Percentiles rank a stretch among this genome's conserved stretches.
phyloP scores from a whole-genome alignment of 2,797 vertebrate species.

The Telmatherina bonti region DNA sequence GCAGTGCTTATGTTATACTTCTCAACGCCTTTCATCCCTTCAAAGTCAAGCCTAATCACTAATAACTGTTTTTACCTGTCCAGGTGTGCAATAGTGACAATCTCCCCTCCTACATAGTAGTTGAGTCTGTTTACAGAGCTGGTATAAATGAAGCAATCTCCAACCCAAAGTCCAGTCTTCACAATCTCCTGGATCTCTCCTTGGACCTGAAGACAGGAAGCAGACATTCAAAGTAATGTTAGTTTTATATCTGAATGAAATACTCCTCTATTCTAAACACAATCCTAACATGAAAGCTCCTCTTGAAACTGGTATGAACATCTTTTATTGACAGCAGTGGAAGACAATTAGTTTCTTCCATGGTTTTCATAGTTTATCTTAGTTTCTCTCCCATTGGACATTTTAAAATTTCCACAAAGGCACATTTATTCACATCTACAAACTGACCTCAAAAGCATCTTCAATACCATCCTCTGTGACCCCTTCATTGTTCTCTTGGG shows the following conservation, averaged over 20 bases:
- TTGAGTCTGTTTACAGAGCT: constrained; percentile 99
- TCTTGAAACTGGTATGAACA: not conserved
- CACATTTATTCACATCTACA: constrained; percentile 17
- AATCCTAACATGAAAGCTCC: not conserved
- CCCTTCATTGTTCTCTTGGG: constrained; percentile 96
- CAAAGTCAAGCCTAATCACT: not conserved
- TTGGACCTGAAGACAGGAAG: constrained; percentile 86
- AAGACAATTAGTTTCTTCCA: not conserved
- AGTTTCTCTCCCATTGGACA: not conserved
- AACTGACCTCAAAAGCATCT: constrained; percentile 95
- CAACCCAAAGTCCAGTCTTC: constrained; percentile 98
- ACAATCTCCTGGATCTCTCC: constrained; percentile 99
- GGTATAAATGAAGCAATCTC: constrained; percentile 99
- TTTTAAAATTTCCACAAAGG: not conserved
- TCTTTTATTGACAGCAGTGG: not conserved
- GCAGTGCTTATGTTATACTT: not conserved
- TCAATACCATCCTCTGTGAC: constrained; percentile 99
- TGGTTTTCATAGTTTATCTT: not conserved
- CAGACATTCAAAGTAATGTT: not conserved
- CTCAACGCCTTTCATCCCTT: not conserved
- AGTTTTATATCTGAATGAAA: not conserved
- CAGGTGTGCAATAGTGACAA: constrained; percentile 98
- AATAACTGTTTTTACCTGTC: constrained; percentile 86
- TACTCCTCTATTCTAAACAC: not conserved
- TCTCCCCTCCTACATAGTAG: constrained; percentile 98